phyloP scores from a whole-genome alignment of 2,113 vertebrate species.

The Desmodus rotundus region DNA sequence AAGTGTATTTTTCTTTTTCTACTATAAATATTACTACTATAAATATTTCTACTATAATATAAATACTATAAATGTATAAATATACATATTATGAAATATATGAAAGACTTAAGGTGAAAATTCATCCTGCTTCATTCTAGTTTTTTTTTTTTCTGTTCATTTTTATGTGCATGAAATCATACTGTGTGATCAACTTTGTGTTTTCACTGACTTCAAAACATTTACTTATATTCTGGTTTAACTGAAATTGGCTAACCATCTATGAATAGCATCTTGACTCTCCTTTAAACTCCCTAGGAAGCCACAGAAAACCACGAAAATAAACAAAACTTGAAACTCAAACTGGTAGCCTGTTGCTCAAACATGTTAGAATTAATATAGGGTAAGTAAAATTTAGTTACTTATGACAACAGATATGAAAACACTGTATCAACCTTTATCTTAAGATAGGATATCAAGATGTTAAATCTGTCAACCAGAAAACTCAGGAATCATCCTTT shows the following conservation, averaged over 20 bases:
- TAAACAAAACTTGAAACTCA: neutral
- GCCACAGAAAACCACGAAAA: neutral
- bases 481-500: neutral
- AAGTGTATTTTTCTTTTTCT: constrained; percentile 33
- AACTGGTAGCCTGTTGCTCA: neutral
- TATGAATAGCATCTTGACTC: neutral
- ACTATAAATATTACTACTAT: neutral
- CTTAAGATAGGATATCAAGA: neutral
- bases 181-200: neutral
- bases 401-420: neutral
- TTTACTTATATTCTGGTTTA: constrained; percentile 2
- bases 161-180: neutral
- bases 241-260: neutral
- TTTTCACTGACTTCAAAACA: constrained; percentile 37
- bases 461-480: neutral
- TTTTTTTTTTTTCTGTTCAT: neutral
- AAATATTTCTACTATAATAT: too few relatives aligned
- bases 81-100: neutral
- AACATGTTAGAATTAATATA: neutral
- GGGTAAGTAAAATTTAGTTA: neutral
- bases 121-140: neutral
- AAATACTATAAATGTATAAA: too few relatives aligned
- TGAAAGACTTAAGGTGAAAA: constrained; percentile 21
- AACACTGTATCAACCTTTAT: neutral
- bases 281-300: neutral